phyloP scores from a whole-genome alignment of 1,140 invertebrate species.

The Hypothenemus hampei region DNA sequence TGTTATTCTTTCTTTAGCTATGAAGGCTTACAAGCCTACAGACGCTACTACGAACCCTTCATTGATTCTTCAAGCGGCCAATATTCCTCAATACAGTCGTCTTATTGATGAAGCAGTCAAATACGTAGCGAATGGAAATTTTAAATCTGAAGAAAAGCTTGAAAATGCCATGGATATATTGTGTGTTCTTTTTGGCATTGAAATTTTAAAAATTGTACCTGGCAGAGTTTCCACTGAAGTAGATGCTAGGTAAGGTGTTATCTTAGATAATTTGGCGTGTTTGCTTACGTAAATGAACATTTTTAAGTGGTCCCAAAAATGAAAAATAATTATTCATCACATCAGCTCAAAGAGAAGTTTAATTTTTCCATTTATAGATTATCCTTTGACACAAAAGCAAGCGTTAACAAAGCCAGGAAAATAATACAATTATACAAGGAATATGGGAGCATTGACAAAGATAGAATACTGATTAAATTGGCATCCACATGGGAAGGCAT shows the following conservation, averaged over 20 bases:
- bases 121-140: slow-evolving; percentile 73
- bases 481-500: slow-evolving; percentile 99
- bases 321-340: neutral
- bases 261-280: neutral
- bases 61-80: slow-evolving; percentile 88
- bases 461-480: slow-evolving; percentile 94
- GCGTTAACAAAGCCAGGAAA: slow-evolving; percentile 82
- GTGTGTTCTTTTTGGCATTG: slow-evolving; percentile 91
- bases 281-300: neutral
- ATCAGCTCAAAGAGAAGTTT: neutral
- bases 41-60: slow-evolving; percentile 99
- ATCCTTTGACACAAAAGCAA: slow-evolving; percentile 91
- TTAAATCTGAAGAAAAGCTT: slow-evolving; percentile 64
- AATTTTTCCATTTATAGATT: slow-evolving; percentile 55
- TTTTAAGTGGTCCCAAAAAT: neutral
- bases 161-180: slow-evolving; percentile 85
- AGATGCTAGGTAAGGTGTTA: slow-evolving; percentile 73
- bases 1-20: slow-evolving; percentile 57
- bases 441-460: slow-evolving; percentile 82
- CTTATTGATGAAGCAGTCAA: slow-evolving; percentile 86
- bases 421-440: slow-evolving; percentile 88
- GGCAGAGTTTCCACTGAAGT: slow-evolving; percentile 98
- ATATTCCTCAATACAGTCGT: slow-evolving; percentile 84
- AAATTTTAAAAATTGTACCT: slow-evolving; percentile 97
- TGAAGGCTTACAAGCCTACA: slow-evolving; percentile 95